phyloP scores from a whole-genome alignment of 2,888 invertebrate genomes.

The Rhingia campestris region DNA sequence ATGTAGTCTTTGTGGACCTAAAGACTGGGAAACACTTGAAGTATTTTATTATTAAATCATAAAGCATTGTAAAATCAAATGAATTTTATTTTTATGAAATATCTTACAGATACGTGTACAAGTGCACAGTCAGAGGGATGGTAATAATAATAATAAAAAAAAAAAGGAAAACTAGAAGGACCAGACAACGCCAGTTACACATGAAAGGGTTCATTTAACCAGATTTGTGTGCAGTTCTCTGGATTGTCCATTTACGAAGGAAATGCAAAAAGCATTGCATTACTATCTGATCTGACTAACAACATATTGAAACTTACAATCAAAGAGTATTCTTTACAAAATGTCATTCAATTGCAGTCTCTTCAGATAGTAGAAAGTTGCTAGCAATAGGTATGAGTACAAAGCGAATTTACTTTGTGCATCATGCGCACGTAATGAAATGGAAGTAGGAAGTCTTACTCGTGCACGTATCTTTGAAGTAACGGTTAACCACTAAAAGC shows the following conservation, averaged over 20 bases:
- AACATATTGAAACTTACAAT: constrained; percentile 54
- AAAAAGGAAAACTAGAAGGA: not conserved
- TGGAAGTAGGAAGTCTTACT: constrained; percentile 7
- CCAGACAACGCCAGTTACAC: constrained; percentile 51
- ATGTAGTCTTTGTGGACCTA: not conserved
- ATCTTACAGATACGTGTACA: constrained; percentile 20
- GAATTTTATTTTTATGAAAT: constrained; percentile 38
- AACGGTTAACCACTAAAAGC: constrained; percentile 7
- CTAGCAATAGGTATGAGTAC: not conserved
- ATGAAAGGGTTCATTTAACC: constrained; percentile 48
- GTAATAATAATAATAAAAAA: not conserved
- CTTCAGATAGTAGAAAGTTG: not conserved
- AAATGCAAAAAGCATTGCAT: constrained; percentile 37
- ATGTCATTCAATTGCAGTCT: constrained; percentile 23
- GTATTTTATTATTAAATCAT: constrained; percentile 53
- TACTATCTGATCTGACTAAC: constrained; percentile 24
- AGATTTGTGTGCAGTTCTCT: constrained; percentile 14
- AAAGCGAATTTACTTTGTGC: constrained; percentile 9
- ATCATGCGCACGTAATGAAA: constrained; percentile 23
- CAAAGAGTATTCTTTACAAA: constrained; percentile 27
- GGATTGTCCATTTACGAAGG: not conserved
- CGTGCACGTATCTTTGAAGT: not conserved
- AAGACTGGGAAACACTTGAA: not conserved
- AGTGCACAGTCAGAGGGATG: not conserved
- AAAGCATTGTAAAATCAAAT: constrained; percentile 31